Evolutionary conservation across 2,113 vertebrate species (phyloP).

Genomic region (Gasterosteus aculeatus): DNA sequence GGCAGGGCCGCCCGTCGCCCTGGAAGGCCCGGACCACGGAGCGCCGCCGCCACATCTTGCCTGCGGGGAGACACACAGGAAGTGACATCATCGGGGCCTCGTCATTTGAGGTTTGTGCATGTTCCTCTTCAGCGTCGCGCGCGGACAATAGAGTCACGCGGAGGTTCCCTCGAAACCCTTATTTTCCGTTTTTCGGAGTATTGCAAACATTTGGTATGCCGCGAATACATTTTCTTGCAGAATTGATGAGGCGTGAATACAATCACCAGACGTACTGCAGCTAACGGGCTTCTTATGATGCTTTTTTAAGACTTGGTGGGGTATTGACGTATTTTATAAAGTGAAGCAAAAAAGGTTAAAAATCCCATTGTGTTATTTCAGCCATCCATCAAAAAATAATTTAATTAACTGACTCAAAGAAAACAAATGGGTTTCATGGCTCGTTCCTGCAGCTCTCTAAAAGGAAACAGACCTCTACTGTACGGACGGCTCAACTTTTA

Average conservation of each 20-base stretch:
- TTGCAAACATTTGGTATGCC: too few relatives aligned
- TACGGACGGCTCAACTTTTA: neutral
- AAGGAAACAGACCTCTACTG: neutral
- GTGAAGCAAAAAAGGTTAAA: neutral
- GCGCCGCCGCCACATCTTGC: constrained; percentile 91
- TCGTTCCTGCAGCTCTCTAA: neutral
- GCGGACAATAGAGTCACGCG: too few relatives aligned
- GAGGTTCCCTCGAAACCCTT: too few relatives aligned
- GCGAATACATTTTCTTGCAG: too few relatives aligned
- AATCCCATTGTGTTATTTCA: neutral
- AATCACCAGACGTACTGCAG: too few relatives aligned
- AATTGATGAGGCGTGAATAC: too few relatives aligned
- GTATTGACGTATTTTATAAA: neutral
- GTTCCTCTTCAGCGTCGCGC: neutral
- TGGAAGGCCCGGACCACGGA: constrained; percentile 90
- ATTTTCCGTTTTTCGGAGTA: too few relatives aligned
- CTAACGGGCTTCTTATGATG: neutral
- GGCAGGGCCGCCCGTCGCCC: constrained; percentile 95
- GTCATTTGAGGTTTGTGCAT: neutral
- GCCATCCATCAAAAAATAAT: neutral
- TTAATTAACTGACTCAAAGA: neutral
- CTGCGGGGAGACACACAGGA: constrained; percentile 71
- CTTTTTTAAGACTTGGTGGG: neutral
- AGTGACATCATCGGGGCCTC: constrained; percentile 1
- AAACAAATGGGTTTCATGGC: neutral